Conservation (phyloP, 2,888 invertebrate genomes). For the Melanchra persicariae region DNA sequence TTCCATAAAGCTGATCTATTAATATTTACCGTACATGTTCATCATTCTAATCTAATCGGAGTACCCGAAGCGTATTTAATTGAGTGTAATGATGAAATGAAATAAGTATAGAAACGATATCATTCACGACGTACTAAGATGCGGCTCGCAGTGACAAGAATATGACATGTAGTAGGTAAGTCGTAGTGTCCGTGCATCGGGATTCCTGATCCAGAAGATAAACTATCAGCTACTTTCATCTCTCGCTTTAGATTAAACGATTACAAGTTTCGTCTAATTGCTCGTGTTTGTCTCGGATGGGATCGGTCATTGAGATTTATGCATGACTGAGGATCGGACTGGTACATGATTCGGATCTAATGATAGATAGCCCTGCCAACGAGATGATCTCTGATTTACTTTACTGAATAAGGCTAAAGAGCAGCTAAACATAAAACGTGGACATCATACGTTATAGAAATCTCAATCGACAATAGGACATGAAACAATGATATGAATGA, state of each 20-base stretch:
- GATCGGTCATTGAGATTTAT: slow-evolving; percentile 82
- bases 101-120: slow-evolving; percentile 65
- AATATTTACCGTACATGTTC: slow-evolving; percentile 68
- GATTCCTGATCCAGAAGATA: slow-evolving; percentile 72
- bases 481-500: slow-evolving; percentile 48
- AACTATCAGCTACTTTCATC: slow-evolving; percentile 89
- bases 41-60: slow-evolving; percentile 68
- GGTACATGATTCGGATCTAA: slow-evolving; percentile 69
- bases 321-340: slow-evolving; percentile 78
- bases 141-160: slow-evolving; percentile 79
- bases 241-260: slow-evolving; percentile 86
- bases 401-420: slow-evolving; percentile 57
- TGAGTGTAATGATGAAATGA: slow-evolving; percentile 72
- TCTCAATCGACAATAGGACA: slow-evolving; percentile 50
- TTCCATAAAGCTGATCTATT: slow-evolving; percentile 67
- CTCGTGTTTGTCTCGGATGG: slow-evolving; percentile 83
- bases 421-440: slow-evolving; percentile 47
- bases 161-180: slow-evolving; percentile 77
- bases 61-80: slow-evolving; percentile 69
- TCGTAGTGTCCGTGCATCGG: slow-evolving; percentile 68
- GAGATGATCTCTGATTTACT: slow-evolving; percentile 67
- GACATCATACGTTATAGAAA: slow-evolving; percentile 51
- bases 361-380: slow-evolving; percentile 67
- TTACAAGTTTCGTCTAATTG: slow-evolving; percentile 89
- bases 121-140: slow-evolving; percentile 67